Conservation (phyloP, 64 coral and sea anemone species). For the Montipora cactus region DNA sequence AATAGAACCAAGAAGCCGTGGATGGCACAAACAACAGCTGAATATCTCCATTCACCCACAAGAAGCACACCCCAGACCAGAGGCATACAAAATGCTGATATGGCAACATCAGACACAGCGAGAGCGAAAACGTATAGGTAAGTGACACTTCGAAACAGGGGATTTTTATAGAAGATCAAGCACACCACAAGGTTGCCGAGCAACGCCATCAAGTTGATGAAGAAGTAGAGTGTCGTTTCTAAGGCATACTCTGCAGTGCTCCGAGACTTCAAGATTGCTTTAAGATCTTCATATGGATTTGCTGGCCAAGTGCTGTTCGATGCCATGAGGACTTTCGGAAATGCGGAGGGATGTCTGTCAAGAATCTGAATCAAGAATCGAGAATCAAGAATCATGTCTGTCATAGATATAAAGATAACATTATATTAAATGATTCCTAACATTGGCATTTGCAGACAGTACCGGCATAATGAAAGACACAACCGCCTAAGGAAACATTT, state of each 20-base stretch:
- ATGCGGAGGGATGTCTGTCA: neutral
- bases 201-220: slow-evolving; percentile 30
- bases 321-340: neutral
- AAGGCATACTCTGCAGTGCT: neutral
- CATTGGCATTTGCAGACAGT: no score
- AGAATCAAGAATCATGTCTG: no score
- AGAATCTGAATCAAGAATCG: neutral
- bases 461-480: no score
- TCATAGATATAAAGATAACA: no score
- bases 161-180: slow-evolving; percentile 36
- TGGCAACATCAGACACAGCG: slow-evolving; percentile 45
- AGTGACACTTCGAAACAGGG: slow-evolving; percentile 26
- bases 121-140: slow-evolving; percentile 44
- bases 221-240: neutral
- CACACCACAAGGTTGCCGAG: slow-evolving; percentile 65
- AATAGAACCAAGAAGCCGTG: slow-evolving; percentile 59
- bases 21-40: neutral
- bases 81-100: slow-evolving; percentile 41
- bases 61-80: slow-evolving; percentile 35
- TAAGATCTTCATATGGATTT: slow-evolving; percentile 2
- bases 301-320: neutral
- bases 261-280: neutral
- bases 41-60: slow-evolving; percentile 33
- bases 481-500: no score
- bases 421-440: no score